Evolutionary conservation across 2,797 vertebrate genomes (phyloP), one percentile per base, ranked within the genome.

Genomic region (Galagoides demidoff): DNA sequence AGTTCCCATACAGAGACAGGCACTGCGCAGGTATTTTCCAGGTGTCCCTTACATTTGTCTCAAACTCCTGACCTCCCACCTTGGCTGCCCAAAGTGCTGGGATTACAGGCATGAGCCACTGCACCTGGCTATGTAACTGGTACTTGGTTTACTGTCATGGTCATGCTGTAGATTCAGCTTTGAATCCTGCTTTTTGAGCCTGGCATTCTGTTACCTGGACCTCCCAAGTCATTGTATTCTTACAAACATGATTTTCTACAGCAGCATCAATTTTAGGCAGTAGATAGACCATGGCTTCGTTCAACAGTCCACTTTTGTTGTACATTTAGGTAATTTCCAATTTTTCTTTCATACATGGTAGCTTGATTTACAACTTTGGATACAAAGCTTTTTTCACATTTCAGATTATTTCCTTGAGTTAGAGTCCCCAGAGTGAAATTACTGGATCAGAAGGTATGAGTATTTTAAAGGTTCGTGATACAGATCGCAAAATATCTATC

Each of bases 1-100:
- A 0, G 27, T 25, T 39, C 31, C 45, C 8, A 0, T 0, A 7
- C 52, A 29, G 17, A 59, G 27, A 8, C 0, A 0, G 1, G 1
- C 5, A 0, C 27, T 2, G 0, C 0, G 7, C 20, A 25, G 6
- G 1, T 6, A 19, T 52, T 45, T 37, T 34, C 59, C 12, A 1
- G 0, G 2, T 7, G 31, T 1, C 7, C 9, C 64, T 34, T 68
- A 12, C 0, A n/a, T 9, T 66, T 31, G 64, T n/a, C 31, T 66
- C 31, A 0, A 66, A 10, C 31, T 66, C 64, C 17, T 20, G 64
- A n/a, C 16, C 31, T 66, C 64, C 64, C 31, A 19, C 64, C 64
- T 19, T 1, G 3, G 17, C 31, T n/a, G n/a, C 64, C 64, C 64
- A 66, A 17, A 66, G 17, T n/a, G 64, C 31, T n/a, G 64, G 17